Conservation (phyloP, 2,113 vertebrate genomes). For the Indri indri region DNA sequence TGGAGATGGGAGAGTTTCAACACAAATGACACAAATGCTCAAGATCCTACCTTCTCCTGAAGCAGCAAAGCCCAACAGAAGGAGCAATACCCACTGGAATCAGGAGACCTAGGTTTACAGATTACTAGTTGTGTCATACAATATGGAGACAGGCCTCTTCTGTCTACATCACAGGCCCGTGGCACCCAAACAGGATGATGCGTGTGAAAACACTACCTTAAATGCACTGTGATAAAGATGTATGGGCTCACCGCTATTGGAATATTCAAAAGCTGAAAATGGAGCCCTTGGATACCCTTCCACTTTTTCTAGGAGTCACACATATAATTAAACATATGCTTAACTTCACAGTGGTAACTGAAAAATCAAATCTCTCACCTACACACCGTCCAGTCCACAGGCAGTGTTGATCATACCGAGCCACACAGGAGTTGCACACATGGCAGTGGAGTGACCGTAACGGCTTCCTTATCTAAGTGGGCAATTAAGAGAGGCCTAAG, state of each 20-base stretch:
- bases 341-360: neutral
- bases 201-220: neutral
- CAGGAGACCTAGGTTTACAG: neutral
- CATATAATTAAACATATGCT: neutral
- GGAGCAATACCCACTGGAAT: neutral
- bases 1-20: neutral
- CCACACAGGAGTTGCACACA: slow-evolving; percentile 91
- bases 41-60: neutral
- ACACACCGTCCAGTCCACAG: slow-evolving; percentile 93
- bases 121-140: neutral
- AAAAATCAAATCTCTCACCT: slow-evolving; percentile 83
- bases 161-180: neutral
- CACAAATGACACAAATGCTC: neutral
- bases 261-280: neutral
- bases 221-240: neutral
- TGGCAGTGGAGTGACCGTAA: slow-evolving; percentile 92
- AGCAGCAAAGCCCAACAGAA: neutral
- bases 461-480: slow-evolving; percentile 91
- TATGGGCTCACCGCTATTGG: neutral
- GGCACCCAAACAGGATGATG: neutral
- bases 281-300: neutral
- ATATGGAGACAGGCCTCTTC: neutral
- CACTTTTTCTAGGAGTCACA: neutral
- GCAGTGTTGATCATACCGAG: slow-evolving; percentile 95
- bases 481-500: slow-evolving; percentile 32